A percentile compares a stretch with the other conserved stretches of the same genome.
These are phyloP conservation scores for Podarcis raffonei DNA, from an alignment of 2,113 vertebrate species.

Conservation along the genomic window DNA sequence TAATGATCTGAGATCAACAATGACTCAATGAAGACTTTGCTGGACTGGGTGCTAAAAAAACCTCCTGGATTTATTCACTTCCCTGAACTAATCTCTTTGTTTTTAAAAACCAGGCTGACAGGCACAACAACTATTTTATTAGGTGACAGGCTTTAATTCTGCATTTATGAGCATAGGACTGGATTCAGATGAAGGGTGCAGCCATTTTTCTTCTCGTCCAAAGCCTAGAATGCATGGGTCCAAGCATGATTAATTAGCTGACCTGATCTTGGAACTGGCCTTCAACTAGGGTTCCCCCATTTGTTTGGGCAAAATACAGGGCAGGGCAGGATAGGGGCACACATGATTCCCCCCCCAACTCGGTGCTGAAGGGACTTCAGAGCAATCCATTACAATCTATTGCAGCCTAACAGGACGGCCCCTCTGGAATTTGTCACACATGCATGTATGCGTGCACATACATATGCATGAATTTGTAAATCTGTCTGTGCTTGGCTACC, in stretches of 20 bases:
- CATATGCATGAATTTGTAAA: no score
- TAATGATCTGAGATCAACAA: background rate
- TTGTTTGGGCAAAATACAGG: no score
- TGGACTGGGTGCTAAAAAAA: background rate
- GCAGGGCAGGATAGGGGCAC: no score
- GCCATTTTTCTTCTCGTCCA: no score
- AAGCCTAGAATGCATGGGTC: no score
- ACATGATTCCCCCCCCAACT: rapidly evolving
- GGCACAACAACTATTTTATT: background rate
- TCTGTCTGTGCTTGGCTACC: no score
- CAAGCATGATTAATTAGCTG: background rate
- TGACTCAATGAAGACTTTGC: background rate
- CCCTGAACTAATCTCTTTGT: background rate
- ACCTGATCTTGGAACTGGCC: background rate
- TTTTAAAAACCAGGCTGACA: background rate
- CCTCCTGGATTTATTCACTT: background rate
- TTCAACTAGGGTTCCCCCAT: no score
- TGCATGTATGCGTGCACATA: no score
- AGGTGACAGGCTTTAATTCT: background rate
- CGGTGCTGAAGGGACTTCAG: no score
- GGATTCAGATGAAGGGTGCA: background rate
- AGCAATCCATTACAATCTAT: no score
- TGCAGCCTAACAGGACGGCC: no score
- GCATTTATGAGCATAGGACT: background rate
- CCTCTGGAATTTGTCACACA: no score